phyloP scores from a whole-genome alignment of 2,113 vertebrate genomes.

The Bufo bufo region DNA sequence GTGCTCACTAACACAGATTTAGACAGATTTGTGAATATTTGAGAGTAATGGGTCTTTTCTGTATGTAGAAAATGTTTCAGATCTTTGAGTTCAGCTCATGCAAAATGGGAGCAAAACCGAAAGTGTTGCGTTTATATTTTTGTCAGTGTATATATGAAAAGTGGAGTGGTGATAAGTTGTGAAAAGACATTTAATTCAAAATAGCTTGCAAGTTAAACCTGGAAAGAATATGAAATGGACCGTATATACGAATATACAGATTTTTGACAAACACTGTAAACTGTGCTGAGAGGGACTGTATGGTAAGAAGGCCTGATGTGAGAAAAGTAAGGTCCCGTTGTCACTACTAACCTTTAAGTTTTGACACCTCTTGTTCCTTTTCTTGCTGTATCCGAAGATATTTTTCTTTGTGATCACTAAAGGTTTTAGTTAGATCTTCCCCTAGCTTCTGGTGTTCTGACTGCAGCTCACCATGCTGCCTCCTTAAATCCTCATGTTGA shows the following conservation, averaged over 20 bases:
- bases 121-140: too few relatives aligned
- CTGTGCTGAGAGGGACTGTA: too few relatives aligned
- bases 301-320: too few relatives aligned
- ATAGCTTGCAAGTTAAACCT: neutral
- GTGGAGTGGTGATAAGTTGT: neutral
- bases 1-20: too few relatives aligned
- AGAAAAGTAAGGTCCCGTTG: neutral
- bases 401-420: conserved; percentile 85
- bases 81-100: too few relatives aligned
- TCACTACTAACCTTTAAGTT: conserved; percentile 85
- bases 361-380: conserved; percentile 86
- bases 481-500: conserved; percentile 94
- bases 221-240: too few relatives aligned
- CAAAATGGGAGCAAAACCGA: too few relatives aligned
- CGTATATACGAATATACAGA: too few relatives aligned
- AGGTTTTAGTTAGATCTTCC: conserved; percentile 82
- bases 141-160: neutral
- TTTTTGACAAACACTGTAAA: too few relatives aligned
- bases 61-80: too few relatives aligned
- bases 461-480: conserved; percentile 87
- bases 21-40: too few relatives aligned
- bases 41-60: too few relatives aligned
- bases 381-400: conserved; percentile 84
- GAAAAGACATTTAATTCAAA: neutral
- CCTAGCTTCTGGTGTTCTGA: conserved; percentile 85